Evolutionary conservation across 2,888 invertebrate genomes (phyloP), one percentile per base, ranked within the genome.

Genomic region (Hypomecis atomaria): DNA sequence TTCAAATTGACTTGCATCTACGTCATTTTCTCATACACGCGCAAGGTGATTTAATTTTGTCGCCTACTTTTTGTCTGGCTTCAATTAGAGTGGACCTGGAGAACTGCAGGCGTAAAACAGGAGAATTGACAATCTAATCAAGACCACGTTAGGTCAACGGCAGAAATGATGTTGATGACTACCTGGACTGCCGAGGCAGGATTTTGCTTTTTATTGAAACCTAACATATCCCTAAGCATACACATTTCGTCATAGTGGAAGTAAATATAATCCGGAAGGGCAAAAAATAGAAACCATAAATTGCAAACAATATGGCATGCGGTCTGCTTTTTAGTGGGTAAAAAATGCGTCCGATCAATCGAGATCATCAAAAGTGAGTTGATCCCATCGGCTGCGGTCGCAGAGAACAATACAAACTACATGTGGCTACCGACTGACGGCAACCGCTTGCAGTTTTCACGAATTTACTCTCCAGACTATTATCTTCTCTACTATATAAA

Each of bases 361-460:
- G 83, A 81, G 83, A 86, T 84, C 82, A 85, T 86, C 81, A 85
- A 84, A 81, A 79, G 78, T 77, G 76, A 79, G 78, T 76, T 73
- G 78, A 78, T 77, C 81, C 80, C 79, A 78, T 78, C 77, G 79
- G 74, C 79, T 84, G 87, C 79, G 90, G 90, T 88, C 89, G 88
- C 84, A 83, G 71, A 74, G 84, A 87, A 91, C 88, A 90, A 89
- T 89, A 79, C 81, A 77, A 79, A 73, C 77, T 76, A 89, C 92
- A 92, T 91, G 89, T 90, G 91, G 92, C 91, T 86, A 89, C 89
- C 89, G 90, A 85, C 87, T 85, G 90, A 78, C 86, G 82, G 83
- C 79, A 76, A 78, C 75, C 76, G 78, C 71, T 75, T 65, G 59
- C 66, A 63, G 69, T 80, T 81, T 79, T 82, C 79, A 66, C 60